Evolutionary conservation across 2,113 vertebrate genomes (phyloP).

Genomic region (Xiphorhynchus elegans): DNA sequence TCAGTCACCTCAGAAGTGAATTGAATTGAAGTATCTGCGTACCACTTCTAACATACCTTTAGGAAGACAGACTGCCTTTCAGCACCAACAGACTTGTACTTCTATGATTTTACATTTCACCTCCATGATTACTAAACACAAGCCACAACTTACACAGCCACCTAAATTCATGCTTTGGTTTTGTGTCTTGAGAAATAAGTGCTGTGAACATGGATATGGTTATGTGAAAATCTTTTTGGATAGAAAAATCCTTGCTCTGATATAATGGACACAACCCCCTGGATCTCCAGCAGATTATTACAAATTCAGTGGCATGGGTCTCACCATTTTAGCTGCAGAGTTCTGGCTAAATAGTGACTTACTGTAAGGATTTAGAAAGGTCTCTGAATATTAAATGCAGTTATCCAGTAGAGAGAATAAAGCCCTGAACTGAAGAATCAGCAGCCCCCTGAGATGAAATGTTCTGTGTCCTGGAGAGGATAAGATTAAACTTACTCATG

Average conservation of each 20-base stretch:
- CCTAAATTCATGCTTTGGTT: neutral
- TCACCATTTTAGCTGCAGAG: neutral
- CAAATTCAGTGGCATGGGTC: accelerated
- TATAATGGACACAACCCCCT: neutral
- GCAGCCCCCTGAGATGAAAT: neutral
- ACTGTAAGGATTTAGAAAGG: neutral
- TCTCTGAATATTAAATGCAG: neutral
- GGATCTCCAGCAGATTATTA: neutral
- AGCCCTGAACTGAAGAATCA: neutral
- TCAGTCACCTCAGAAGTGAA: neutral
- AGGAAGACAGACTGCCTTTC: neutral
- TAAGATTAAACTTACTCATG: neutral
- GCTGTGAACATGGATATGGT: neutral
- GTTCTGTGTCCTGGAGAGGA: neutral
- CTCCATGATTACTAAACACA: neutral
- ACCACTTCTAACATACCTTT: neutral
- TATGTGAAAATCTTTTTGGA: neutral
- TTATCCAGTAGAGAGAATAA: neutral
- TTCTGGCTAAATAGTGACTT: neutral
- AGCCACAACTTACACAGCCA: neutral
- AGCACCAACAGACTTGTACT: neutral
- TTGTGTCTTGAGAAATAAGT: neutral
- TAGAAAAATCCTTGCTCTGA: neutral
- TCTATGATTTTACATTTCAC: neutral
- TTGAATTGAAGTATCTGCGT: neutral